Base-by-base conservation (phyloP, 2,888 invertebrate species). In the Apamea sordens region DNA sequence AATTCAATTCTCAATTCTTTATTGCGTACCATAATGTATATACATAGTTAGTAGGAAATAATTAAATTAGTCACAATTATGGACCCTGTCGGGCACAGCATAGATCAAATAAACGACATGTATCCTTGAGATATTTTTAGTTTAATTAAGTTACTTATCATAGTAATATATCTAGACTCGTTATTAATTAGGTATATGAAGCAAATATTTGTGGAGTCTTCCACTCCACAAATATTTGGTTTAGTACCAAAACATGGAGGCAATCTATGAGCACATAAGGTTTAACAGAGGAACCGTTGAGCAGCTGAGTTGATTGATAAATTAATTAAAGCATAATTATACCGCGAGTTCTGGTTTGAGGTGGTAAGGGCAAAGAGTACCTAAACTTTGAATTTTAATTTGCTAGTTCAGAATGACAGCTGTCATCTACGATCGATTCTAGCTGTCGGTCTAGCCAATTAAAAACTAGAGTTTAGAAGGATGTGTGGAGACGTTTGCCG, bases 271-370 rank as follows among this genome's bases (percentile, higher is more conserved):
- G 4, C 24, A 41, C 13, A 61, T 24, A 36, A 28, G 18, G 53
- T 36, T 67, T 24, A 61, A n/a, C 18, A 10, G 7, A 41, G n/a
- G 21, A 79, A 36, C 56, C 1, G 64, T 15, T 18, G 53, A 70
- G 47, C 47, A 6, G 56, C 21, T 28, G 47, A 65, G 50, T 76
- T 28, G 65, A 50, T 50, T 59, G 18, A n/a, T 68, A 50, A 15
- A 44, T 77, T 65, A 65, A 75, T 76, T 53, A 64, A 47, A 11
- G 1, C 44, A 41, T 41, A 41, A 41, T 65, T 8, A n/a, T n/a
- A n/a, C 15, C n/a, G 24, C 8, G 8, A n/a, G 8, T 72, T 4
- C 11, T 50, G n/a, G 15, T 73, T 36, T 21, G 15, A 50, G 47
- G 1, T 28, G 1, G 1, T 13, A 18, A 11, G 7, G 24, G 13